A percentile compares a stretch with the other conserved stretches of the same genome.
These are phyloP conservation scores for Phylloscopus whistleri DNA, from an alignment of 2,113 vertebrate species.

Conservation along the genomic window DNA sequence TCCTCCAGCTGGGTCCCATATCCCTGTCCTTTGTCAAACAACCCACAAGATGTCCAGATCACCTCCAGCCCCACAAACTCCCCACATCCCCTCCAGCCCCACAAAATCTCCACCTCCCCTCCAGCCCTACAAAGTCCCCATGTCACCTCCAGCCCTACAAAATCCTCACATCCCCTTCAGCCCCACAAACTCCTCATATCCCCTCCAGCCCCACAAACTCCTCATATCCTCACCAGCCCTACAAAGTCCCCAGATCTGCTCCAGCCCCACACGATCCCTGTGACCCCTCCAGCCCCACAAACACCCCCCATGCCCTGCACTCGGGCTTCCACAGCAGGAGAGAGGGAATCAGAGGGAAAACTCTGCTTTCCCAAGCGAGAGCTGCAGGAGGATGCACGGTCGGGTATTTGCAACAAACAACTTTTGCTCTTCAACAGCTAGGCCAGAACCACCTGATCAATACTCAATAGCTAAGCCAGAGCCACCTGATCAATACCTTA, in stretches of 20 bases:
- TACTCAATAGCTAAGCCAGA: neutral
- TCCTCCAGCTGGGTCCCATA: neutral
- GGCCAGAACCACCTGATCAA: neutral
- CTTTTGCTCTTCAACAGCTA: neutral
- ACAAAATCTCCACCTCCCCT: neutral
- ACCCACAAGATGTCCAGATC: fast-evolving
- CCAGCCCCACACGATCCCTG: neutral
- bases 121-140: too few relatives aligned
- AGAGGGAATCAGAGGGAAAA: neutral
- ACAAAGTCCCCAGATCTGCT: neutral
- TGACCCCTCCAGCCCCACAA: too few relatives aligned
- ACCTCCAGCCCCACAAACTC: neutral
- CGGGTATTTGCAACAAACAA: neutral
- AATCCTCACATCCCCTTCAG: fast-evolving
- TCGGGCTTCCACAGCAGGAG: neutral
- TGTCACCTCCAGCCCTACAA: neutral
- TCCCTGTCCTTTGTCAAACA: neutral
- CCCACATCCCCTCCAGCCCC: too few relatives aligned
- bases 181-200: fast-evolving
- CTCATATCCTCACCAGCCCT: neutral
- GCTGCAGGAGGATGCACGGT: too few relatives aligned
- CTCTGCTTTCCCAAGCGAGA: neutral
- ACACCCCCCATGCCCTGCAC: fast-evolving
- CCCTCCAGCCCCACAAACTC: neutral
- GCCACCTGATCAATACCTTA: neutral